These are phyloP conservation scores for Agrotis ipsilon DNA, from an alignment of 2,888 invertebrate species.

Conservation along the genomic window DNA sequence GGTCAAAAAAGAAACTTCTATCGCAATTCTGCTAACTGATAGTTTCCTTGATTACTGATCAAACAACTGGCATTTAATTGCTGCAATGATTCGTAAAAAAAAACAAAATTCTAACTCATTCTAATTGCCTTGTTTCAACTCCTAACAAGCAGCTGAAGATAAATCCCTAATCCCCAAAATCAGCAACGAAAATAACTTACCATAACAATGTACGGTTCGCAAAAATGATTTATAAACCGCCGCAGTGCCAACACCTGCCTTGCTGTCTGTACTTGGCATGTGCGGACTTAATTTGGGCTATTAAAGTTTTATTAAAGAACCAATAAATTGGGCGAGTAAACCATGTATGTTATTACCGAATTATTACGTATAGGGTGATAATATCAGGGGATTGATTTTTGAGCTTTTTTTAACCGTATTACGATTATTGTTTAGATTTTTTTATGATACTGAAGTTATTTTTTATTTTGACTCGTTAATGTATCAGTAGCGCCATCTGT, in stretches of 20 bases:
- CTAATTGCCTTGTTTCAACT: conserved; percentile 7
- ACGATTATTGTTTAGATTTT: conserved; percentile 27
- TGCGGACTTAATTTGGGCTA: conserved; percentile 57
- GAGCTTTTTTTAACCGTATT: conserved; percentile 16
- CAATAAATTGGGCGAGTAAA: conserved; percentile 53
- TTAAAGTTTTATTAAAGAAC: conserved; percentile 52
- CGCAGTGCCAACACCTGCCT: conserved; percentile 57
- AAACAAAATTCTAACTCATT: neutral
- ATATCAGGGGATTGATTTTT: conserved; percentile 34
- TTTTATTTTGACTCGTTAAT: neutral
- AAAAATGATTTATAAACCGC: conserved; percentile 55
- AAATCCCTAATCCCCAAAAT: conserved; percentile 23
- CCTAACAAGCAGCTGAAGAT: conserved; percentile 43
- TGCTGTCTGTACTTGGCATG: conserved; percentile 61
- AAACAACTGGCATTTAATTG: too few species aligned
- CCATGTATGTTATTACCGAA: conserved; percentile 42
- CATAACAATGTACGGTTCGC: conserved; percentile 45
- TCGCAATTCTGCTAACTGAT: too few species aligned
- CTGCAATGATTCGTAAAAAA: neutral
- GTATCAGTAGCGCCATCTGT: conserved; percentile 45
- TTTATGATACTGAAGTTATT: neutral
- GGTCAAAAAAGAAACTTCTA: too few species aligned
- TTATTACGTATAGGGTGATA: conserved; percentile 46
- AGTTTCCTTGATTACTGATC: too few species aligned
- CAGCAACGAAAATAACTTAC: conserved; percentile 37